Conservation (phyloP, 2,113 vertebrate genomes). For the Hypocryptadius cinnamomeus region DNA sequence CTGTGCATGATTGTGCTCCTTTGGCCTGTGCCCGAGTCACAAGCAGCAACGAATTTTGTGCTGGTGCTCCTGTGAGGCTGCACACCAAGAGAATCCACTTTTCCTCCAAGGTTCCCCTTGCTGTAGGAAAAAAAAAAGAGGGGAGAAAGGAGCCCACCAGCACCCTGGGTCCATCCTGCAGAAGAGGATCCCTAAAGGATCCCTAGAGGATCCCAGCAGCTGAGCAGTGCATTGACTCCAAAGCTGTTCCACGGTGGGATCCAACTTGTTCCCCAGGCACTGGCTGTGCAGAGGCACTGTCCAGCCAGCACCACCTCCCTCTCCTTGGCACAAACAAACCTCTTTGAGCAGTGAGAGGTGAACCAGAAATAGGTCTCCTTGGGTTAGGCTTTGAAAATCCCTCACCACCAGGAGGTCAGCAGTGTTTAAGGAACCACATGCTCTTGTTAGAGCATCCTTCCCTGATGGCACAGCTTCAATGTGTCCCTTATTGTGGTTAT, state of each 20-base stretch:
- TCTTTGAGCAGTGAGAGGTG: neutral
- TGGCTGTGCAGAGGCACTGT: neutral
- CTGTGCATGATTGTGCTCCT: neutral
- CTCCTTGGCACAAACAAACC: neutral
- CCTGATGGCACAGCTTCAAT: neutral
- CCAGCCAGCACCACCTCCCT: neutral
- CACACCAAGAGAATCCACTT: neutral
- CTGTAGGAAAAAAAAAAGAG: neutral
- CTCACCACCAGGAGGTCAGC: neutral
- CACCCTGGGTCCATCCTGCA: neutral
- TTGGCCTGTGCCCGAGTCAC: neutral
- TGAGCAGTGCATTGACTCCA: rapidly evolving
- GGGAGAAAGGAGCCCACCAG: neutral
- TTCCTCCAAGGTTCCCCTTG: neutral
- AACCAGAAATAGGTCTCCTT: neutral
- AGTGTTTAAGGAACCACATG: neutral
- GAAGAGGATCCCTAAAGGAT: neutral
- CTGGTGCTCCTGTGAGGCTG: neutral
- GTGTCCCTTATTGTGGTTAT: neutral
- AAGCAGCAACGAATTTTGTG: neutral
- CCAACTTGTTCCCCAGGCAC: neutral
- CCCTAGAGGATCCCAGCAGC: too few species aligned
- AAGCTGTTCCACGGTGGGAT: neutral
- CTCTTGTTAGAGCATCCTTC: neutral
- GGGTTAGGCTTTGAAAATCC: neutral